Conservation (phyloP, 2,113 vertebrate genomes). For the Cyphomyrus plagiostoma region DNA sequence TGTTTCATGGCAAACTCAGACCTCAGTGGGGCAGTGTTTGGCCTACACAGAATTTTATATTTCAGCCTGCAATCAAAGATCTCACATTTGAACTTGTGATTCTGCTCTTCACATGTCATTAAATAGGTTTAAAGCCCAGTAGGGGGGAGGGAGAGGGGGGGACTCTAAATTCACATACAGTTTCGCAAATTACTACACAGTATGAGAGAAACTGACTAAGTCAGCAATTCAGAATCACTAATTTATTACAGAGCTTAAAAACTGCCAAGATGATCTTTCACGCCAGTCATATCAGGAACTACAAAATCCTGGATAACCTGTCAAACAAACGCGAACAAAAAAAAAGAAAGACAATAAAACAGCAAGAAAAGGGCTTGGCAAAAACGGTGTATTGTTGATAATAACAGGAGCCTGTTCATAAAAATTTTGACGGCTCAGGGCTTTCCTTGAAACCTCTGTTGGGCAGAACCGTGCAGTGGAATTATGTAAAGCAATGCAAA, state of each 20-base stretch:
- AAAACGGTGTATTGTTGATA: background rate
- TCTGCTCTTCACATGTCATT: background rate
- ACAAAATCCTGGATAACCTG: constrained; percentile 15
- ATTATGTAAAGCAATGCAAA: constrained; percentile 67
- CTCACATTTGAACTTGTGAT: background rate
- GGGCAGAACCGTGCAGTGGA: background rate
- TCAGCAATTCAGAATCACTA: background rate
- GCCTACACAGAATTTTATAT: background rate
- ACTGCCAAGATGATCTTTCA: constrained; percentile 39
- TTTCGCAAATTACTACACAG: background rate
- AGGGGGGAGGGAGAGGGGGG: background rate
- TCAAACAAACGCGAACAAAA: background rate
- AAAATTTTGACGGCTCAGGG: background rate
- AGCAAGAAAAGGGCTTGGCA: too few relatives aligned
- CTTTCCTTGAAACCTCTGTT: background rate
- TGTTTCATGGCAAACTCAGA: background rate
- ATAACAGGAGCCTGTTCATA: background rate
- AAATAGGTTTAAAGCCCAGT: background rate
- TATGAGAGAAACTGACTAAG: background rate
- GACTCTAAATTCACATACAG: background rate
- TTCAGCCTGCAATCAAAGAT: background rate
- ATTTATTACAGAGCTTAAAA: constrained; percentile 2
- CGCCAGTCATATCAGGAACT: constrained; percentile 58
- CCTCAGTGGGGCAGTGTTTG: background rate
- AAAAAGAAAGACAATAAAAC: background rate